Percentiles rank a stretch among this genome's conserved stretches.
Conservation (phyloP, 2,888 invertebrate species). For the Cheilosia urbana region DNA sequence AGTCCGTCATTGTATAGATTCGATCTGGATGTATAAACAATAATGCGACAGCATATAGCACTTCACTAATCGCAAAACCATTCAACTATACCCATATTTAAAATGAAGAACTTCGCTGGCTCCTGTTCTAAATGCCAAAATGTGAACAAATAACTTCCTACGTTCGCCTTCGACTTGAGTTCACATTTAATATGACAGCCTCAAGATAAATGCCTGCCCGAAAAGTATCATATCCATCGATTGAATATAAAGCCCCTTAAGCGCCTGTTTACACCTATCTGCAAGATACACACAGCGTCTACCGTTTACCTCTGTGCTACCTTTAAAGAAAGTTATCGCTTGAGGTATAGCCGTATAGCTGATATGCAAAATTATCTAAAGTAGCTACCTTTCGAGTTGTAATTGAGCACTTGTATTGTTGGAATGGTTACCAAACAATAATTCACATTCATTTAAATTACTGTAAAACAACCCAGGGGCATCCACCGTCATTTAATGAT, state of each 20-base stretch:
- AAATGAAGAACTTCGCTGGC: no score
- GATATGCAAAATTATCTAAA: conserved; percentile 23
- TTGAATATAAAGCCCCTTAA: not conserved
- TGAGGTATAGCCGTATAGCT: not conserved
- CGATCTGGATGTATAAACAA: no score
- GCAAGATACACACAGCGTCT: not conserved
- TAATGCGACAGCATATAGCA: no score
- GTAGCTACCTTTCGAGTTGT: conserved; percentile 19
- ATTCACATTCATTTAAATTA: conserved; percentile 41
- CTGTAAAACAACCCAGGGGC: conserved; percentile 36
- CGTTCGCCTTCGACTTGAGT: not conserved
- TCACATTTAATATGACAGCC: not conserved
- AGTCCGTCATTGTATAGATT: no score
- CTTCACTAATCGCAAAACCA: no score
- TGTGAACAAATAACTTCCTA: not conserved
- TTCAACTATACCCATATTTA: no score
- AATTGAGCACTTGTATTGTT: conserved; percentile 35
- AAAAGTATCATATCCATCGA: not conserved
- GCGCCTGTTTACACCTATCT: conserved; percentile 31
- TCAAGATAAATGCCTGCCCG: not conserved
- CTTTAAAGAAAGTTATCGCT: conserved; percentile 27
- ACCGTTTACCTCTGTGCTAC: conserved; percentile 11
- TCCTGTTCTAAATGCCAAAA: not conserved
- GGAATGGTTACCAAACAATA: conserved; percentile 37
- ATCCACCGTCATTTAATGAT: conserved; percentile 40